Conservation (phyloP, 2,113 vertebrate genomes). For the Oxyura jamaicensis region DNA sequence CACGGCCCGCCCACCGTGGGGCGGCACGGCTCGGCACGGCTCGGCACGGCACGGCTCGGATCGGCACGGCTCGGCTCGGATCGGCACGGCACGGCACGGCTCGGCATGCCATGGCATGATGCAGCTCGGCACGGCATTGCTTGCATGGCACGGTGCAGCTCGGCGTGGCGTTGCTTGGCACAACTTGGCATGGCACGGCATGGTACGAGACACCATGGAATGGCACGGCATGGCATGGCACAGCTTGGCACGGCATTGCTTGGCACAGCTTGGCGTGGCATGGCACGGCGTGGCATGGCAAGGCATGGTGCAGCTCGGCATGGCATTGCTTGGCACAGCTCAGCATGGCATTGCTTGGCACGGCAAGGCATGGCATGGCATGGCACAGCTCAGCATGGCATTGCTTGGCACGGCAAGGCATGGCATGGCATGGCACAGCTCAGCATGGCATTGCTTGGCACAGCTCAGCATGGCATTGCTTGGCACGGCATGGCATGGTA, state of each 20-base stretch:
- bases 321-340: too few relatives aligned
- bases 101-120: background rate
- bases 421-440: background rate
- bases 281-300: too few relatives aligned
- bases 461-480: too few relatives aligned
- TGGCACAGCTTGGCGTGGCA: background rate
- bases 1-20: too few relatives aligned
- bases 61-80: background rate
- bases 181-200: background rate
- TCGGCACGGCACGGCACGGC: background rate
- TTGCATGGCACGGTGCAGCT: background rate
- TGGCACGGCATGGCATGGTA: too few relatives aligned
- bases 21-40: too few relatives aligned
- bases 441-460: too few relatives aligned
- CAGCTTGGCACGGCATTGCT: background rate
- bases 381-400: background rate
- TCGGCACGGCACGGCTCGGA: rapidly evolving
- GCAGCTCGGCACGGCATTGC: too few relatives aligned
- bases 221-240: too few relatives aligned
- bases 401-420: too few relatives aligned
- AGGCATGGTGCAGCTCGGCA: too few relatives aligned
- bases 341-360: rapidly evolving
- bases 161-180: background rate
- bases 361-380: background rate
- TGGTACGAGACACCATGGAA: too few relatives aligned